Percentiles rank a stretch among this genome's conserved stretches.
Conservation (phyloP, 2,888 invertebrate genomes). For the Volucella zonaria region DNA sequence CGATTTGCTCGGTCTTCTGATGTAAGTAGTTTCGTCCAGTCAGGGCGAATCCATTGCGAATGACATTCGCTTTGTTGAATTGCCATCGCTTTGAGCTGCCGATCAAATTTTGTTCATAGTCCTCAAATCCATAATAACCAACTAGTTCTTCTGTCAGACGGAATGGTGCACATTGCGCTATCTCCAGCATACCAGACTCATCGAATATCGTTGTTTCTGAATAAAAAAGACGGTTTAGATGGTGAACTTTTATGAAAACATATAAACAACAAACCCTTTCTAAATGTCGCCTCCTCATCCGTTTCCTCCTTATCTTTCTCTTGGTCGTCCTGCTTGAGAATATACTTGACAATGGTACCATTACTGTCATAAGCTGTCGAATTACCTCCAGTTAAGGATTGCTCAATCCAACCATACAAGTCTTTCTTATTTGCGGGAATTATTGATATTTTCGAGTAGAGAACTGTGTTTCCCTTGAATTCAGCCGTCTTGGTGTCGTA, state of each 20-base stretch:
- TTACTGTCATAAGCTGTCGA: conserved; percentile 13
- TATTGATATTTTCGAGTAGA: conserved; percentile 10
- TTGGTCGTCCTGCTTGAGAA: neutral
- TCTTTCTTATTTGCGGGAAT: conserved; percentile 28
- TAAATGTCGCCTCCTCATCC: neutral
- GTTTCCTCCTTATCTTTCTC: neutral
- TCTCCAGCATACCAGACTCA: conserved; percentile 15
- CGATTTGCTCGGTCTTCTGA: conserved; percentile 6
- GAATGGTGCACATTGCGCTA: conserved; percentile 33
- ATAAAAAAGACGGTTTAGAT: neutral
- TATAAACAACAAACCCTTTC: conserved; percentile 7
- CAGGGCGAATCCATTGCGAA: conserved; percentile 38
- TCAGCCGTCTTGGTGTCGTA: neutral
- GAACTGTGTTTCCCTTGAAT: conserved; percentile 5
- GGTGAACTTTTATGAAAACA: neutral
- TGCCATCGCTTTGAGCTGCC: conserved; percentile 27
- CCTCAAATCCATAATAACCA: conserved; percentile 50
- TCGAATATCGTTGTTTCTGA: conserved; percentile 38
- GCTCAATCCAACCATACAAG: conserved; percentile 33
- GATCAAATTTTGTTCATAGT: conserved; percentile 41
- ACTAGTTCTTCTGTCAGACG: neutral
- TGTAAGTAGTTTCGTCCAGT: conserved; percentile 47
- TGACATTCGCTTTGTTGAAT: conserved; percentile 20
- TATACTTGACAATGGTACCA: conserved; percentile 13
- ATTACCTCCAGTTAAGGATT: neutral